Evolutionary conservation across 1,140 invertebrate species (phyloP).

Genomic region (Dryas iulia): DNA sequence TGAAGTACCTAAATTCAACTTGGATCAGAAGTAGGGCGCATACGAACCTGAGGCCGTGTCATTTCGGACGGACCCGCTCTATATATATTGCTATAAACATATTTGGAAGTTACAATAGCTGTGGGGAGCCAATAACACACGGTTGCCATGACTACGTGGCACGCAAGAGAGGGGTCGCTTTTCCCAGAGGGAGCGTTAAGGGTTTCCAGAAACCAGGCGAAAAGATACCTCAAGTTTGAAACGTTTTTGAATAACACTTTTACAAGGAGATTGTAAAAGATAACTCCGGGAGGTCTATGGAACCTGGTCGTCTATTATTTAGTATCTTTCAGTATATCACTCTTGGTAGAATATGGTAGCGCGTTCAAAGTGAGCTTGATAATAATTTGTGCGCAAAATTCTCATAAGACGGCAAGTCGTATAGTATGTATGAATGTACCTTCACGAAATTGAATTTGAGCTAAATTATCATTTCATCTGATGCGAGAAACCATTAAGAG

Average conservation of each 20-base stretch:
- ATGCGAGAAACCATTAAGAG: too few species aligned
- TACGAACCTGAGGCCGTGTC: conserved; percentile 19
- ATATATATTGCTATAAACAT: conserved; percentile 45
- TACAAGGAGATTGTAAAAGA: conserved; percentile 32
- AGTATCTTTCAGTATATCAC: conserved; percentile 19
- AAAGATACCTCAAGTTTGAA: conserved; percentile 50
- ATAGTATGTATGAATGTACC: too few species aligned
- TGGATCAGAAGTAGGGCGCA: conserved; percentile 36
- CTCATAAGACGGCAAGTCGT: too few species aligned
- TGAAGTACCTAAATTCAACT: conserved; percentile 43
- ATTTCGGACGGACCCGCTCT: conserved; percentile 33
- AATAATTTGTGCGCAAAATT: too few species aligned
- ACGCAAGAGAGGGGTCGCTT: conserved; percentile 56
- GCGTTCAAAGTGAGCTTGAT: neutral
- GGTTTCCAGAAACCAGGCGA: conserved; percentile 60
- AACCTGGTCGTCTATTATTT: conserved; percentile 38
- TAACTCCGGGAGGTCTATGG: conserved; percentile 38
- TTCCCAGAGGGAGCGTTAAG: conserved; percentile 57
- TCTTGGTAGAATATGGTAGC: conserved; percentile 2
- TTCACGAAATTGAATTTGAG: too few species aligned
- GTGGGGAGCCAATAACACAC: conserved; percentile 74
- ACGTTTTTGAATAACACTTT: conserved; percentile 42
- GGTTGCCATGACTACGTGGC: conserved; percentile 65
- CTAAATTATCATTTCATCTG: too few species aligned
- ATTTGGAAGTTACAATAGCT: conserved; percentile 45